phyloP scores from a whole-genome alignment of 1,140 invertebrate genomes.

The Drosophila ambigua region DNA sequence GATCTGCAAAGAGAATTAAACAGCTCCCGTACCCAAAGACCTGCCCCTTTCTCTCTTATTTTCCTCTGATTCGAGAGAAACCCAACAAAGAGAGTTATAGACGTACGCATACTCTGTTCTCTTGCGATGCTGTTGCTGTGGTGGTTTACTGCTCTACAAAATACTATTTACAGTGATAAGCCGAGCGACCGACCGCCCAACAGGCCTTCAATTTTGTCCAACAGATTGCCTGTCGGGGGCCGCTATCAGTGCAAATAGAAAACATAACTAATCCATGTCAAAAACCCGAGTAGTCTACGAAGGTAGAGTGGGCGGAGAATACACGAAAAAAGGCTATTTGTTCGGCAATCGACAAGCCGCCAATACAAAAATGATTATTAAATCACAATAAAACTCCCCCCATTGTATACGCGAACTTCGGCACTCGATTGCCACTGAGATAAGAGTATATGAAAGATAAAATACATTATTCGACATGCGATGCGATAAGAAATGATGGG shows the following conservation, averaged over 20 bases:
- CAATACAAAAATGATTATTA: slow-evolving; percentile 37
- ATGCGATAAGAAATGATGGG: slow-evolving; percentile 19
- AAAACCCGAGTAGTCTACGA: slow-evolving; percentile 26
- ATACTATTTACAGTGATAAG: too few relatives aligned
- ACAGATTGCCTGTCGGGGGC: neutral
- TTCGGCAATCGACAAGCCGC: too few relatives aligned
- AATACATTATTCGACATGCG: neutral
- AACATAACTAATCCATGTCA: slow-evolving; percentile 55
- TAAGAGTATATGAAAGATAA: slow-evolving; percentile 27
- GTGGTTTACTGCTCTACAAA: too few relatives aligned
- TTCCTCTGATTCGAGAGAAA: too few relatives aligned
- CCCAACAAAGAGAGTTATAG: too few relatives aligned
- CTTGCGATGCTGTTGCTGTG: too few relatives aligned
- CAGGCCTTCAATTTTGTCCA: slow-evolving; percentile 31
- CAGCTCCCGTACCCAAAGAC: too few relatives aligned
- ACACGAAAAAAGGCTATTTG: too few relatives aligned
- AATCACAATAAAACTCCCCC: slow-evolving; percentile 25
- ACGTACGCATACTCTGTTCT: too few relatives aligned
- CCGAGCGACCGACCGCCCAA: neutral
- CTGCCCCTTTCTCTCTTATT: too few relatives aligned
- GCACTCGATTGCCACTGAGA: slow-evolving; percentile 40
- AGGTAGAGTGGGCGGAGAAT: neutral
- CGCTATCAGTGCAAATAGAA: slow-evolving; percentile 51
- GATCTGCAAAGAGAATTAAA: too few relatives aligned
- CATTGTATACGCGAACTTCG: slow-evolving; percentile 29